Conservation (phyloP, 2,888 invertebrate genomes). For the Schizaphis graminum region DNA sequence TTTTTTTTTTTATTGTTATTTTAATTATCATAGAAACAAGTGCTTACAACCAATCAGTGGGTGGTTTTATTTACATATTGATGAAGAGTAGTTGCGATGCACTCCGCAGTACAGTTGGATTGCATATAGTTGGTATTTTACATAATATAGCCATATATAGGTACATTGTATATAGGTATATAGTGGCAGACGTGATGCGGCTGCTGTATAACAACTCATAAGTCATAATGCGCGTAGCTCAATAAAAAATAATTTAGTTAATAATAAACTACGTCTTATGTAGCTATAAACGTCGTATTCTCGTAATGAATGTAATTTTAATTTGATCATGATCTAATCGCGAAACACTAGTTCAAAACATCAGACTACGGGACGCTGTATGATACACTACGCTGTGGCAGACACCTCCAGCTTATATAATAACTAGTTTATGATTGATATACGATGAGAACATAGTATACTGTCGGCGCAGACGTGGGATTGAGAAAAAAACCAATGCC, state of each 20-base stretch:
- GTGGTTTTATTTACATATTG: constrained; percentile 33
- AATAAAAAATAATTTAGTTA: constrained; percentile 28
- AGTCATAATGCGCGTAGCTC: background rate
- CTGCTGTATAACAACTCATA: background rate
- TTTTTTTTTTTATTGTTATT: constrained; percentile 36
- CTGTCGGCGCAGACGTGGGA: constrained; percentile 43
- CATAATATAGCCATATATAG: background rate
- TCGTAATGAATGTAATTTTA: constrained; percentile 18
- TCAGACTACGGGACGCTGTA: background rate
- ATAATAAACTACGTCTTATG: background rate
- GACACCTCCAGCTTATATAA: constrained; percentile 23
- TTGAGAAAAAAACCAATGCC: constrained; percentile 7
- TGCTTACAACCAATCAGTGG: constrained; percentile 7
- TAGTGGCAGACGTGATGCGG: background rate
- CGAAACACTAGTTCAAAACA: constrained; percentile 12
- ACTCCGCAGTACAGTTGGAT: background rate
- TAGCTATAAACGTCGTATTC: background rate
- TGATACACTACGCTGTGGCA: background rate
- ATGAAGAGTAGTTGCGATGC: background rate
- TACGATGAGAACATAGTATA: constrained; percentile 25
- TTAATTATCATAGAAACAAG: constrained; percentile 9
- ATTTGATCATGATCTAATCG: constrained; percentile 26
- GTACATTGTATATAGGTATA: background rate
- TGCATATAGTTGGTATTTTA: background rate
- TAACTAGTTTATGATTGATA: constrained; percentile 52